phyloP scores from a whole-genome alignment of 1,140 invertebrate genomes.

The Colletes gigas region DNA sequence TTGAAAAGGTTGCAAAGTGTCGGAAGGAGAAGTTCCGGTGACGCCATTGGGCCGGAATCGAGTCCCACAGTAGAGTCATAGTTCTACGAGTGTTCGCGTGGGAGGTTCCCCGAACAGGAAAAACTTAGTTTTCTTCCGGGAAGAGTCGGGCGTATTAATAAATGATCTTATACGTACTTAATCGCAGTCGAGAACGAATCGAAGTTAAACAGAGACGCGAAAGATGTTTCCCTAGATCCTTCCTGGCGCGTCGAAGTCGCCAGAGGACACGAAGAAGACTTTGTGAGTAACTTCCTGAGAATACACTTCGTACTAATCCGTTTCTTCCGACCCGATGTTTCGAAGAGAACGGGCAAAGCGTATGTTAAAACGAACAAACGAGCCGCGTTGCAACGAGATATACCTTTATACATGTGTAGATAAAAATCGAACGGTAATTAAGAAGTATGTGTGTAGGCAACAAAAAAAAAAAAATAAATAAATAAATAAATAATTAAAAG shows the following conservation, averaged over 20 bases:
- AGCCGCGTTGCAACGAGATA: slow-evolving; percentile 37
- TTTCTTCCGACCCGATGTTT: slow-evolving; percentile 4
- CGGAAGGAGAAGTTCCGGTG: too few relatives aligned
- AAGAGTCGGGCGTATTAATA: too few relatives aligned
- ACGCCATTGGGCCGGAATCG: too few relatives aligned
- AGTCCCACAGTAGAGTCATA: too few relatives aligned
- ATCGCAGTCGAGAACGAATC: too few relatives aligned
- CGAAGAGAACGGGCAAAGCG: neutral
- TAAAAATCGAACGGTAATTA: slow-evolving; percentile 51
- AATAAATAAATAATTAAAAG: neutral
- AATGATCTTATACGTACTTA: too few relatives aligned
- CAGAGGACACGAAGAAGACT: neutral
- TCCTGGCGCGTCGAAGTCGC: neutral
- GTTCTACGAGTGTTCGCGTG: too few relatives aligned
- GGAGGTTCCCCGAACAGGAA: too few relatives aligned
- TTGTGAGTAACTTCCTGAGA: neutral
- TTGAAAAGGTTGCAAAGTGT: too few relatives aligned
- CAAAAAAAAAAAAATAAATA: slow-evolving; percentile 1
- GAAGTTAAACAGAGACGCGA: too few relatives aligned
- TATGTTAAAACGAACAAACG: neutral
- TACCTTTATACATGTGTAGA: slow-evolving; percentile 66
- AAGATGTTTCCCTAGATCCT: neutral
- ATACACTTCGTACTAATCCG: neutral
- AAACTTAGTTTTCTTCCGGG: too few relatives aligned
- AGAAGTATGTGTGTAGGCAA: slow-evolving; percentile 54